Evolutionary conservation across 2,797 vertebrate species (phyloP), one percentile per base, ranked within the genome.

Genomic region (Sebastes hubbsi): DNA sequence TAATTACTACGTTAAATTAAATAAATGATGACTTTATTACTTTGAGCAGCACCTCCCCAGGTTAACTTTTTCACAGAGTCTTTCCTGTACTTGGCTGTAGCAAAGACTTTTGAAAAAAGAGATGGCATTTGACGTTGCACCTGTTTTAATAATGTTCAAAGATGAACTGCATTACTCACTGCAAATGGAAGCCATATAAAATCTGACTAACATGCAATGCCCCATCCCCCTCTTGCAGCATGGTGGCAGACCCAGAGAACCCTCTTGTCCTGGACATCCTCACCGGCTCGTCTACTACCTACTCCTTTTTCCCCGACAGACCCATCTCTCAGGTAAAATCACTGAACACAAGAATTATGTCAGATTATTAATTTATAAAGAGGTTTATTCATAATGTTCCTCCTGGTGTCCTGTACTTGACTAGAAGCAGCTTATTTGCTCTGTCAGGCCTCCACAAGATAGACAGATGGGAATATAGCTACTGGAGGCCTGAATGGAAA

Each of bases 171-270:
- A 18, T 29, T 18, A 38, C 6, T 64, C 2, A 6, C 24, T 6
- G 5, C 18, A 42, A 72, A 30, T 66, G 8, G 14, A 75, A 72
- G 61, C 16, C 2, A 34, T 49, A 7, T 22, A 3, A 52, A 49
- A 20, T 58, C 24, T 34, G 12, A 64, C 18, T 60, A 56, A 60
- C 38, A 49, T 72, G 5, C 1, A 14, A 1, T 18, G 2, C 4
- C 1, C 18, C 25, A 12, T 9, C 4, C 16, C 3, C 8, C 6
- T 36, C 2, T 61, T 72, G 24, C 74, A 97, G 99, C 81, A 99
- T 99, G 98, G 99, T 99, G 88, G 98, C 99, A 8, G 99, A 99
- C 87, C 98, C 98, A 0, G 98, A 99, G 72, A 99, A 99, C 77
- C 97, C 98, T 0, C 94, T 99, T 56, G 98, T 99, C 11, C 89